phyloP scores from a whole-genome alignment of 2,888 invertebrate genomes.

The Deilephila elpenor region DNA sequence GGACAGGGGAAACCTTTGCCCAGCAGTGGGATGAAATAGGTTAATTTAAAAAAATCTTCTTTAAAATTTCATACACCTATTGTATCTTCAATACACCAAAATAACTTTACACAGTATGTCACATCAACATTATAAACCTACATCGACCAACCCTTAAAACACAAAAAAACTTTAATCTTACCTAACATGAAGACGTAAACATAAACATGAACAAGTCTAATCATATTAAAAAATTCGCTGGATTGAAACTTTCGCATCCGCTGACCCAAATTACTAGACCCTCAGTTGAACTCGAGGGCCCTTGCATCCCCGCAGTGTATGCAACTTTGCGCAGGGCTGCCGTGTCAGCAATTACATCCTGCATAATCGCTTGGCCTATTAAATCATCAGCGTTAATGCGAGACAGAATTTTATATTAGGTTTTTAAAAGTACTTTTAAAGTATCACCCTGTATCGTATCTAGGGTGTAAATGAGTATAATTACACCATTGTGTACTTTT shows the following conservation, averaged over 20 bases:
- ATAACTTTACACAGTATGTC: too few relatives aligned
- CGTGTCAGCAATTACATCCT: not conserved
- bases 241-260: constrained; percentile 63
- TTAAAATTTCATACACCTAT: too few relatives aligned
- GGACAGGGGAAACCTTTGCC: too few relatives aligned
- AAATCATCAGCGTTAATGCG: not conserved
- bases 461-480: too few relatives aligned
- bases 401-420: too few relatives aligned
- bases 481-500: too few relatives aligned
- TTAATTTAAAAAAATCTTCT: too few relatives aligned
- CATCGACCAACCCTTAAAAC: not conserved
- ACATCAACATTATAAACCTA: too few relatives aligned
- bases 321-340: constrained; percentile 61
- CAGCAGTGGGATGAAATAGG: too few relatives aligned
- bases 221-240: constrained; percentile 64
- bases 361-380: not conserved
- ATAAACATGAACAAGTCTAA: constrained; percentile 47
- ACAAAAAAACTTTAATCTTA: not conserved
- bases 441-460: too few relatives aligned
- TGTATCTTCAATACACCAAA: too few relatives aligned
- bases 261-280: constrained; percentile 74
- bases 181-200: not conserved
- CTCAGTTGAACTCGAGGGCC: constrained; percentile 57
- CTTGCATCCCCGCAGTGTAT: constrained; percentile 65
- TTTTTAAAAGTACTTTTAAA: too few relatives aligned